Evolutionary conservation across 2,888 invertebrate genomes (phyloP).

Genomic region (Thymelicus sylvestris): DNA sequence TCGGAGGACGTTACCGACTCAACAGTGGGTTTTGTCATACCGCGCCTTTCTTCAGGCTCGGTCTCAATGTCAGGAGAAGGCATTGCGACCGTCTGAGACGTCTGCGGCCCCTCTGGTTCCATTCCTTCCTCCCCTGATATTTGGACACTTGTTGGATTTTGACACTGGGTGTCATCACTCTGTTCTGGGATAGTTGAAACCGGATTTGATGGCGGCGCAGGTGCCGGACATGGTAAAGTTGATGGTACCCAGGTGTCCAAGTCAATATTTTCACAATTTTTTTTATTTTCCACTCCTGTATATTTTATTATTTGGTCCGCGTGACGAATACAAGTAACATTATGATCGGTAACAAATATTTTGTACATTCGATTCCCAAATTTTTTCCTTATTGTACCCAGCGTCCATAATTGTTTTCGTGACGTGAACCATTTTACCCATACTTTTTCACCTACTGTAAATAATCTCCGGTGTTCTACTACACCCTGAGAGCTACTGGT

Average conservation of each 20-base stretch:
- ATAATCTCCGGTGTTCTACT: neutral
- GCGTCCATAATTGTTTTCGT: neutral
- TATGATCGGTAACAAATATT: neutral
- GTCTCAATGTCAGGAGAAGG: neutral
- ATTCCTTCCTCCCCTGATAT: neutral
- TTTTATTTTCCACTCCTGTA: neutral
- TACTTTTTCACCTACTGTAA: slow-evolving; percentile 7
- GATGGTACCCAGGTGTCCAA: neutral
- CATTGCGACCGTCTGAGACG: neutral
- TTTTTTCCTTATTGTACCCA: neutral
- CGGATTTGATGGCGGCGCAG: neutral
- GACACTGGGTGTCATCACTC: neutral
- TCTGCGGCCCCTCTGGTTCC: neutral
- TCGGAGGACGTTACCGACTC: neutral
- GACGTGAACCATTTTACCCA: slow-evolving; percentile 7
- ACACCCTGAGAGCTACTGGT: neutral
- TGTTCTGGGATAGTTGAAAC: neutral
- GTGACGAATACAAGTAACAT: slow-evolving; percentile 2
- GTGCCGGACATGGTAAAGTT: too few relatives aligned
- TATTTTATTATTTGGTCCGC: neutral
- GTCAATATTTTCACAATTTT: neutral
- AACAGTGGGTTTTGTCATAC: neutral
- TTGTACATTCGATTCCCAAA: slow-evolving; percentile 13
- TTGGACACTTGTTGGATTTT: neutral
- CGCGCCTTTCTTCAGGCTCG: neutral